Evolutionary conservation across 2,797 vertebrate species (phyloP).

Genomic region (Luscinia megarhynchos): DNA sequence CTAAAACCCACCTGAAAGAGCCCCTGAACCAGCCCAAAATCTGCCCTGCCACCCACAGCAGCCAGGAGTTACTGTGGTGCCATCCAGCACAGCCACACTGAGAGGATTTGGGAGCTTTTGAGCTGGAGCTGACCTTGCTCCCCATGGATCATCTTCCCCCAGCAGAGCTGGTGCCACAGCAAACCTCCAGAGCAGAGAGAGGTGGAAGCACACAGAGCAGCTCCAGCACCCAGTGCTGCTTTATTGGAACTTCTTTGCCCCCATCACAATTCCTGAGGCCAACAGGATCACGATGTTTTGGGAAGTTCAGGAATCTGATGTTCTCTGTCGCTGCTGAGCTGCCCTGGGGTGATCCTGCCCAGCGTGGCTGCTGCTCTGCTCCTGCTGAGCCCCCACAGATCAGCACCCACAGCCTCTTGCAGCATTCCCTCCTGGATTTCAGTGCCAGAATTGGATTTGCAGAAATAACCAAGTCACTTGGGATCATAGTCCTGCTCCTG

Average conservation of each 20-base stretch:
- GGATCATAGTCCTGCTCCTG: neutral
- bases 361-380: neutral
- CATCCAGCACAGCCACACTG: neutral
- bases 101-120: neutral
- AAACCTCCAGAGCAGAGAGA: neutral
- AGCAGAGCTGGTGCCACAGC: neutral
- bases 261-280: neutral
- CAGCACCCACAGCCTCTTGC: neutral
- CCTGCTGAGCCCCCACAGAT: neutral
- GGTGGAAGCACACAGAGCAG: neutral
- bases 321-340: neutral
- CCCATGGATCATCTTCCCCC: neutral
- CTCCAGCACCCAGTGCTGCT: fast-evolving
- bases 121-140: neutral
- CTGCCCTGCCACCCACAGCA: neutral
- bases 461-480: neutral
- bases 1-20: neutral
- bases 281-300: neutral
- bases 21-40: neutral
- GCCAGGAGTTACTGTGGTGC: fast-evolving
- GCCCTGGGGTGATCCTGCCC: neutral
- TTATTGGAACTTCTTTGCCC: neutral
- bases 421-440: neutral
- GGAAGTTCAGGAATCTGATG: neutral
- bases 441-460: neutral